A percentile compares a stretch with the other conserved stretches of the same genome.
phyloP scores from a whole-genome alignment of 2,113 vertebrate genomes.

The Lophochroa leadbeateri region DNA sequence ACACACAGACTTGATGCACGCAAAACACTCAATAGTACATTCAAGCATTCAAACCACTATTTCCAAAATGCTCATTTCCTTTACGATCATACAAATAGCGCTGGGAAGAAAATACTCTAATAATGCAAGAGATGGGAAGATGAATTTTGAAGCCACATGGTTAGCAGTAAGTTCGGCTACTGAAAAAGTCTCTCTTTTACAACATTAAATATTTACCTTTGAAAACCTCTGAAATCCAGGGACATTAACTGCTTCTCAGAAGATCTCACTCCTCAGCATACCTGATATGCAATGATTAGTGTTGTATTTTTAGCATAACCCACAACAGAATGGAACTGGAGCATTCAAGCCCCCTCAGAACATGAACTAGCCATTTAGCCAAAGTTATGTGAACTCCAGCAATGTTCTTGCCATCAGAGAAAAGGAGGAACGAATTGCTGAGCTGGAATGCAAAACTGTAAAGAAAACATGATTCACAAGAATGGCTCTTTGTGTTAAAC shows the following conservation, averaged over 20 bases:
- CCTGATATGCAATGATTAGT: background rate
- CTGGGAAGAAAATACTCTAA: background rate
- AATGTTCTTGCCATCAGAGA: background rate
- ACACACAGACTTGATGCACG: accelerated
- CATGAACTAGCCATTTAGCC: background rate
- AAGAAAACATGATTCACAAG: conserved; percentile 47
- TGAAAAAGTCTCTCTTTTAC: background rate
- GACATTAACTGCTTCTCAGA: background rate
- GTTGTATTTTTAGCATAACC: background rate
- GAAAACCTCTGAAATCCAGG: background rate
- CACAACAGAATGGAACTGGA: background rate
- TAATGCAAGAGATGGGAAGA: background rate
- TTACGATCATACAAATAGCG: background rate
- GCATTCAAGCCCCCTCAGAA: background rate
- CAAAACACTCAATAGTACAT: background rate
- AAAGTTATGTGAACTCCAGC: background rate
- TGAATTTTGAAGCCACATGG: background rate
- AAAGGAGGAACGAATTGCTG: background rate
- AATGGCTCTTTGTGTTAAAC: conserved; percentile 50
- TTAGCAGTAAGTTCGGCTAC: background rate
- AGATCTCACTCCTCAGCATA: background rate
- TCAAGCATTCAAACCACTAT: accelerated
- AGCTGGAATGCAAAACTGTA: conserved; percentile 33
- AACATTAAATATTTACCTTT: background rate
- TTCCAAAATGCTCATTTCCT: background rate